Evolutionary conservation across 1,140 invertebrate genomes (phyloP).

Genomic region (Lucilia sericata): DNA sequence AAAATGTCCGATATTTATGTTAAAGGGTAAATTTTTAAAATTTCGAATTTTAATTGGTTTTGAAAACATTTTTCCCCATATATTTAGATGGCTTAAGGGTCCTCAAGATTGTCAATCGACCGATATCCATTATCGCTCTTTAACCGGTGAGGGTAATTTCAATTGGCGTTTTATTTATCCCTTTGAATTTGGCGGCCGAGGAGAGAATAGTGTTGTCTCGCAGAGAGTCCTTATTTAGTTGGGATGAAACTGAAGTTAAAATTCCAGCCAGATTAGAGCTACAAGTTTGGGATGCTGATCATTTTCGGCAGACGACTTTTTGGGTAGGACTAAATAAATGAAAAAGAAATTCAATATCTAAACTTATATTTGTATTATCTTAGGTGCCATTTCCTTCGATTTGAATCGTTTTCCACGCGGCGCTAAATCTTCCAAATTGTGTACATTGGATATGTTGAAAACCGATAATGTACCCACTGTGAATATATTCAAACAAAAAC

Average conservation of each 20-base stretch:
- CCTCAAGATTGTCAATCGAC: constrained; percentile 88
- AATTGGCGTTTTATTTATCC: constrained; percentile 94
- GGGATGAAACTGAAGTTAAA: constrained; percentile 92
- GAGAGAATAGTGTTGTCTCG: constrained; percentile 90
- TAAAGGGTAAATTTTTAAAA: constrained; percentile 76
- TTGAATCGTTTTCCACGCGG: constrained; percentile 85
- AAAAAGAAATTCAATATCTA: not conserved
- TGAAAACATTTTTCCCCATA: too few relatives aligned
- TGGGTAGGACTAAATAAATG: constrained; percentile 71
- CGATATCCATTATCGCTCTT: constrained; percentile 88
- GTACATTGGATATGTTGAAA: constrained; percentile 86
- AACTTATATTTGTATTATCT: constrained; percentile 39
- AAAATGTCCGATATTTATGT: constrained; percentile 97
- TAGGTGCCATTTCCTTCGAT: constrained; percentile 84
- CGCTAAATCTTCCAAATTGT: constrained; percentile 84
- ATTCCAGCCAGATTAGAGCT: constrained; percentile 87
- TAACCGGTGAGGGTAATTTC: constrained; percentile 93
- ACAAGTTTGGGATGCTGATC: constrained; percentile 92
- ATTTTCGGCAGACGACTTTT: constrained; percentile 90
- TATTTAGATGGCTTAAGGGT: constrained; percentile 85
- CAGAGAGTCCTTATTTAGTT: constrained; percentile 90
- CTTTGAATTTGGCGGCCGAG: constrained; percentile 90
- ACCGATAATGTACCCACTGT: constrained; percentile 87
- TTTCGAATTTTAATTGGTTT: too few relatives aligned
- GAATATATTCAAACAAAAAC: constrained; percentile 91